Base-by-base conservation (phyloP, 2,888 invertebrate genomes). In the Chelonus formosanus region DNA sequence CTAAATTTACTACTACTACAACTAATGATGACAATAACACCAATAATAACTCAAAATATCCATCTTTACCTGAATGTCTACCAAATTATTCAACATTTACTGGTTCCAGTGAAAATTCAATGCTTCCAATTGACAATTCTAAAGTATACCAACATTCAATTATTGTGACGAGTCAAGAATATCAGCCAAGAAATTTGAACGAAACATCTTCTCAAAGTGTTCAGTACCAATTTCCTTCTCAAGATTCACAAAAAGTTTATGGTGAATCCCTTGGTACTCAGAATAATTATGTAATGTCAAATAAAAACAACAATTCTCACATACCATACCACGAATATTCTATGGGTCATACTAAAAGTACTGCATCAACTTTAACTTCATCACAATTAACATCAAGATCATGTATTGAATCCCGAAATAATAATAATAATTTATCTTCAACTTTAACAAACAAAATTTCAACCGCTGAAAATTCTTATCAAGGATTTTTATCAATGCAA, bases 51-150 rank as follows among this genome's bases (percentile, higher is more conserved):
- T 68, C 70, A 6, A 67, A 73, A 2, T 79, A 77, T 43, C 71
- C 77, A 4, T 68, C 67, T 5, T 56, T 74, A 35, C 77, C 78
- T 5, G 77, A 77, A 55, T 80, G 78, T 32, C 62, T 77, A 3
- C 77, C 78, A 4, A 74, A 67, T 54, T 79, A 79, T 36, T 67
- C 76, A 1, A 75, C 72, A 10, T 73, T 76, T 4, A 32, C 35
- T 3, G 5, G 43, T 7, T 36, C 43, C 3, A 45, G 8, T 32
- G 63, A 62, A 31, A 63, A 63, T 61, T 67, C 65, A 50, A 61
- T 65, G 35, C 44, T 65, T 45, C 48, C 67, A 7, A 40, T 47
- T 6, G 52, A 44, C 7, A 56, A 56, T 45, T 55, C 64, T 8
- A 40, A 63, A 74, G 45, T 63, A 63, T 8, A 66, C n/a, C 7